These are phyloP conservation scores for Cantharis rustica DNA, from an alignment of 2,888 invertebrate genomes.

Conservation along the genomic window DNA sequence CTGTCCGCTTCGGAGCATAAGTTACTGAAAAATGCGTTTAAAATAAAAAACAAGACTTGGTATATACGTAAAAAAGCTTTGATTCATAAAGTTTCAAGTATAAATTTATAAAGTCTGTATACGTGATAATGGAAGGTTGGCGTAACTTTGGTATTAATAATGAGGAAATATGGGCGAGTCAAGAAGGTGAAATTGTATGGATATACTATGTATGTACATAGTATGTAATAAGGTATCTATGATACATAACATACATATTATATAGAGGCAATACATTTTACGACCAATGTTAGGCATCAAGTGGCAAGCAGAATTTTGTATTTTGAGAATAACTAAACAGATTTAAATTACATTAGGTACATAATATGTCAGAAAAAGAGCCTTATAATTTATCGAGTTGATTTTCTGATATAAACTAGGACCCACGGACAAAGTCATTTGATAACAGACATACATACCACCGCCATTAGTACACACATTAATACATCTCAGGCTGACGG, in stretches of 20 bases:
- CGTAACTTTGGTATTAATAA: neutral
- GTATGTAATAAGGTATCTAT: too few relatives aligned
- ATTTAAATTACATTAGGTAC: neutral
- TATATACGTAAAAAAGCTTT: neutral
- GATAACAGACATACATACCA: constrained; percentile 26
- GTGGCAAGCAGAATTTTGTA: neutral
- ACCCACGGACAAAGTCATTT: constrained; percentile 23
- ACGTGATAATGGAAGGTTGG: neutral
- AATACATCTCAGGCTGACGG: constrained; percentile 31
- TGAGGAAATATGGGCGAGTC: constrained; percentile 7
- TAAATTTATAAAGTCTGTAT: constrained; percentile 3
- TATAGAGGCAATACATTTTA: neutral
- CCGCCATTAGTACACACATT: constrained; percentile 30
- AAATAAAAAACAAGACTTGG: neutral
- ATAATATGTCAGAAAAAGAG: constrained; percentile 1
- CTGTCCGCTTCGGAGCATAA: neutral
- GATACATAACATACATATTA: too few relatives aligned
- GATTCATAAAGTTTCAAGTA: constrained; percentile 15
- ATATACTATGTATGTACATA: too few relatives aligned
- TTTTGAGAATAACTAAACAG: constrained; percentile 5
- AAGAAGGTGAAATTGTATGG: too few relatives aligned
- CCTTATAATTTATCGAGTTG: constrained; percentile 28
- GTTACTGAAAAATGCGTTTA: neutral
- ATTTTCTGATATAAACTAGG: constrained; percentile 29
- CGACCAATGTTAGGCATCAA: neutral